Base-by-base conservation (phyloP, 1,140 invertebrate species). In the Procambarus clarkii region DNA sequence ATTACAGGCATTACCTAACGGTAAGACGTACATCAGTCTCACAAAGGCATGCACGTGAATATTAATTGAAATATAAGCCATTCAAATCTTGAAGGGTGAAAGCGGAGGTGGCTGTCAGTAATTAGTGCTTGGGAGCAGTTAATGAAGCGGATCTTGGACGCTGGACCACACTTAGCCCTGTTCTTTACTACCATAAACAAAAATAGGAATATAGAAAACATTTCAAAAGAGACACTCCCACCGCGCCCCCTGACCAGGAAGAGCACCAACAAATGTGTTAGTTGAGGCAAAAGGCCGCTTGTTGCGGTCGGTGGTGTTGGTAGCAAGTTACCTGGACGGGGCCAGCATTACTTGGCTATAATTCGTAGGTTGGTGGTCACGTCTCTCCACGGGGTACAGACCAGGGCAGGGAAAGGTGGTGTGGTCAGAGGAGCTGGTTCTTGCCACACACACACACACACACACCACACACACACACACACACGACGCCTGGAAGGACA, bases 361-460 rank as follows among this genome's bases (percentile, higher is more conserved):
- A 74, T 74, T 74, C 24, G n/a, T 21, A 34, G 69, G 69, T 74
- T 74, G 69, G 69, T 74, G 5, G 69, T 74, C 69, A 74, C 69
- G 69, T 74, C 69, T 74, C 69, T 74, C 69, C 69, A 74, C 69
- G 69, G 69, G 69, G 69, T 74, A 74, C 8, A 74, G 69, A 34
- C n/a, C 8, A 74, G 7, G 24, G 69, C 21, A n/a, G 24, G n/a
- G 69, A 34, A 34, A 8, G n/a, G 69, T 4, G 69, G 69, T 18
- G 18, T 8, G 69, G 24, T 9, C 7, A 8, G 69, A 1, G 4
- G 64, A 11, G 60, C 60, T 64, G 21, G 13, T 5, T 64, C 13
- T 64, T 64, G 21, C 60, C 60, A 64, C 60, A 64, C 60, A 64
- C 54, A 58, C 54, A 58, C 54, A 58, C 54, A 58, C 54, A 58